Conservation (phyloP, 2,113 vertebrate genomes). For the Thunnus thynnus region DNA sequence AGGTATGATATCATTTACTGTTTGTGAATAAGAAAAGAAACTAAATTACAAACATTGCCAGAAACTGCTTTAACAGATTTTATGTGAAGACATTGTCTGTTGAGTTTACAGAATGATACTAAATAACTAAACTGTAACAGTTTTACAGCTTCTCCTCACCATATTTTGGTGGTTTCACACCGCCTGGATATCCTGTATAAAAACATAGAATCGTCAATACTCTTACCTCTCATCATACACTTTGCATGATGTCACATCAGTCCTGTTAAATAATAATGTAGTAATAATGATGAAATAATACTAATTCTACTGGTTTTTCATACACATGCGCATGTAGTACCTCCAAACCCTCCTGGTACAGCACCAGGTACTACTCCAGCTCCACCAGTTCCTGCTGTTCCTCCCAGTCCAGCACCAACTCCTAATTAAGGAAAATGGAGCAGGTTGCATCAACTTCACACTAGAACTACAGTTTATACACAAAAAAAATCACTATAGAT, state of each 20-base stretch:
- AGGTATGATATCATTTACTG: no score
- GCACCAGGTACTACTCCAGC: background rate
- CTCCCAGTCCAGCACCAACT: slow-evolving; percentile 27
- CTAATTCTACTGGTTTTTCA: background rate
- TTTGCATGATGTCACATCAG: background rate
- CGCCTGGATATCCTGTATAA: slow-evolving; percentile 53
- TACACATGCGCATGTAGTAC: slow-evolving; percentile 27
- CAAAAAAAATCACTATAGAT: no score
- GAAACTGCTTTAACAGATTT: no score
- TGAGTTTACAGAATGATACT: no score
- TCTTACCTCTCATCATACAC: background rate
- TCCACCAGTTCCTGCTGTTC: background rate
- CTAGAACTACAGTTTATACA: no score
- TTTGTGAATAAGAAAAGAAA: no score
- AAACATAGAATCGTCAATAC: slow-evolving; percentile 9
- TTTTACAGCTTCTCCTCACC: slow-evolving; percentile 26
- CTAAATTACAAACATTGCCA: no score
- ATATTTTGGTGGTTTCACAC: slow-evolving; percentile 68
- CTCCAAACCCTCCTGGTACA: background rate
- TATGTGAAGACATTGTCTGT: no score
- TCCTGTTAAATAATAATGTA: no score
- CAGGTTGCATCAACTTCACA: no score
- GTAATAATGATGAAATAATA: background rate
- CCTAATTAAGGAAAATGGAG: background rate
- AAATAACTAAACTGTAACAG: background rate